Evolutionary conservation across 2,797 vertebrate species (phyloP).

Genomic region (Xenopus petersii): DNA sequence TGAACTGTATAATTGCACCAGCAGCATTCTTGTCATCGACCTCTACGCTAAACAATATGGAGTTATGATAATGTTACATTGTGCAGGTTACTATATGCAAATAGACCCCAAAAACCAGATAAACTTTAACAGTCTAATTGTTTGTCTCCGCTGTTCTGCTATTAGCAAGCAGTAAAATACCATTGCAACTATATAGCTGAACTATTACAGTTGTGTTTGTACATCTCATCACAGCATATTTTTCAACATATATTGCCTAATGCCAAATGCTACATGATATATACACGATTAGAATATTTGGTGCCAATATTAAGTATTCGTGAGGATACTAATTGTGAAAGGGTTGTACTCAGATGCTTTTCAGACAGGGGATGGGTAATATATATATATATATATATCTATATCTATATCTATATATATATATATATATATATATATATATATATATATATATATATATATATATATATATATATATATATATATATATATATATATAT

Average conservation of each 20-base stretch:
- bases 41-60: slow-evolving; percentile 59
- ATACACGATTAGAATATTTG: slow-evolving; percentile 58
- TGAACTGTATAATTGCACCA: slow-evolving; percentile 57
- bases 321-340: slow-evolving; percentile 47
- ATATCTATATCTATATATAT: too few species aligned
- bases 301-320: slow-evolving; percentile 52
- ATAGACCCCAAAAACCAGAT: slow-evolving; percentile 63
- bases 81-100: slow-evolving; percentile 56
- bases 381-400: too few species aligned
- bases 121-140: slow-evolving; percentile 63
- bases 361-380: too few species aligned
- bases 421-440: too few species aligned
- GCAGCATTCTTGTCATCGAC: slow-evolving; percentile 58
- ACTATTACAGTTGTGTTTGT: slow-evolving; percentile 60
- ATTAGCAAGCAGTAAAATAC: slow-evolving; percentile 62
- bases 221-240: slow-evolving; percentile 51
- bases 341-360: slow-evolving; percentile 9
- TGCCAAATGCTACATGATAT: slow-evolving; percentile 56
- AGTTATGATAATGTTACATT: slow-evolving; percentile 60
- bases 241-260: slow-evolving; percentile 37
- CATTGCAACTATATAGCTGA: slow-evolving; percentile 59
- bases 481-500: too few species aligned
- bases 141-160: slow-evolving; percentile 59
- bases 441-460: too few species aligned
- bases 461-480: too few species aligned